A percentile compares a stretch with the other conserved stretches of the same genome.
Evolutionary conservation across 2,797 vertebrate genomes (phyloP).

Genomic region (Vespertilio murinus): DNA sequence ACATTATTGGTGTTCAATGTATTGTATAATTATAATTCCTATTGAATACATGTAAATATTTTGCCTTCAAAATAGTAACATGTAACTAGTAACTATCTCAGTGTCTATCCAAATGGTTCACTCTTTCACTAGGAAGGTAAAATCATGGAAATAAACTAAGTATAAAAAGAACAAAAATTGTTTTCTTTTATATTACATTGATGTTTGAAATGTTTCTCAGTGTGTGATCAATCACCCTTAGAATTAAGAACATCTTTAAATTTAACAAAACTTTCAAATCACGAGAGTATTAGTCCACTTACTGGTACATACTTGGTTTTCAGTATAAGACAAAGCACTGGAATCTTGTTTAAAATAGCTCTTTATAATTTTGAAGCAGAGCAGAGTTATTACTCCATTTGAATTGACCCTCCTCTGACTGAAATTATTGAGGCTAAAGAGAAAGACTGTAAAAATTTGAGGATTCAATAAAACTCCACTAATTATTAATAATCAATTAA

Average conservation of each 20-base stretch:
- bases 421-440: not conserved
- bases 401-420: not conserved
- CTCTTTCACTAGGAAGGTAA: not conserved
- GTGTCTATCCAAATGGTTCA: not conserved
- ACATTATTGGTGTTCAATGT: not conserved
- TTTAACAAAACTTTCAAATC: not conserved
- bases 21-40: not conserved
- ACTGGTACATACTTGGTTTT: not conserved
- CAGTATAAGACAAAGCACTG: not conserved
- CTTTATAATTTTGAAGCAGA: not conserved
- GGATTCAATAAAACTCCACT: not conserved
- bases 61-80: not conserved
- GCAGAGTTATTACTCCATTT: not conserved
- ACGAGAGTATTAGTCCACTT: not conserved
- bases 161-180: not conserved
- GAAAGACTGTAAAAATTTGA: not conserved
- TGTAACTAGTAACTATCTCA: not conserved
- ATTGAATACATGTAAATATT: conserved; percentile 18
- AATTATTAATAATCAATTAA: not conserved
- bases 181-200: not conserved
- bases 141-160: conserved; percentile 7
- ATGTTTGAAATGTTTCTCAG: not conserved
- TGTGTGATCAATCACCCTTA: not conserved
- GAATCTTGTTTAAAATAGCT: not conserved
- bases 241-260: not conserved